Base-by-base conservation (phyloP, 1,140 invertebrate species). In the Zelostemma sp. region DNA sequence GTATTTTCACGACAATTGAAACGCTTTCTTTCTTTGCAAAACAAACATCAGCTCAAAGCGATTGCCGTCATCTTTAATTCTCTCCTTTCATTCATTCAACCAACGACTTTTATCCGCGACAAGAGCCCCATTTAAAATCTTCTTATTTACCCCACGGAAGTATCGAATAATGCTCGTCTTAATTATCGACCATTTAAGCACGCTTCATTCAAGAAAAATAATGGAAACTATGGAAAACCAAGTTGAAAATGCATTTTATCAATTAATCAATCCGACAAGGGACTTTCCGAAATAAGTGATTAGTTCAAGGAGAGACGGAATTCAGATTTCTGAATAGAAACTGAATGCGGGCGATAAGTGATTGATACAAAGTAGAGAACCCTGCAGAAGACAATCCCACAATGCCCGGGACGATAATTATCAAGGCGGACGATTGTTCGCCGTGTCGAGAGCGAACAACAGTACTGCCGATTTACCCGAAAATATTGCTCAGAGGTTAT, bases 281-380 rank as follows among this genome's bases (percentile, higher is more conserved):
- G 5, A 11, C 11, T 31, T 11, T 31, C 28, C 5, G 28, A 31
- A 57, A 61, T 47, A 14, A 54, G 58, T 62, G 62, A 59, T 71
- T 71, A 62, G 66, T 71, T 62, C 62, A 66, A 65, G 54, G 15
- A 19, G 53, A 17, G 21, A 31, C 21, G 49, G 49, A 71, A 43
- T 38, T n/a, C 58, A 57, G 50, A 66, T 59, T 66, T 45, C 18
- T 64, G 57, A 59, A 40, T 43, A 28, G 50, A 51, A 62, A 48
- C 64, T 65, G 58, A 67, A 75, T 77, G 75, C 75, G 75, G 75
- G 75, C 49, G 64, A 67, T 77, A 75, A 77, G 73, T 75, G 66
- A 77, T 77, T 77, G 64, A 70, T 64, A 67, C 61, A 4, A 54
- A 59, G 4, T 11, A 18, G 33, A 11, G 21, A 64, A 61, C 63